phyloP scores from a whole-genome alignment of 2,888 invertebrate species.

The Exephanes ischioxanthus region DNA sequence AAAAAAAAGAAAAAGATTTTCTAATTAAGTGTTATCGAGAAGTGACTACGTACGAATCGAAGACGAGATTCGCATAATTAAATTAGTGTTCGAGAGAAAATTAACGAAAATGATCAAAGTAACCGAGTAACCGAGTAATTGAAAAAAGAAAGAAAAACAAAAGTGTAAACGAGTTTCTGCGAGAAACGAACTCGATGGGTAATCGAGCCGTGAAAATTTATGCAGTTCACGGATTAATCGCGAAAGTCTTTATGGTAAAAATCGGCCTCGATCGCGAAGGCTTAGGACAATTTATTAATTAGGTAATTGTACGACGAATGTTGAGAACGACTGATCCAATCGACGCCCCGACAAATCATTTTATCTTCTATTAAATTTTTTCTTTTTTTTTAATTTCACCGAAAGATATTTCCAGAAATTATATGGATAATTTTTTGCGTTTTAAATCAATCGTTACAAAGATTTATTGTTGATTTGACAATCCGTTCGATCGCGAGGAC shows the following conservation, averaged over 20 bases:
- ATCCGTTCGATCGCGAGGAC: slow-evolving; percentile 53
- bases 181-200: slow-evolving; percentile 29
- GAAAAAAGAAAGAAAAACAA: slow-evolving; percentile 63
- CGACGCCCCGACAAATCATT: slow-evolving; percentile 51
- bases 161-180: slow-evolving; percentile 27
- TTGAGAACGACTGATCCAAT: slow-evolving; percentile 53
- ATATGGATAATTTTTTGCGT: neutral
- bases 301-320: slow-evolving; percentile 54
- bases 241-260: slow-evolving; percentile 50
- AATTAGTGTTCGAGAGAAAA: slow-evolving; percentile 30
- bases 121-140: slow-evolving; percentile 1
- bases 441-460: slow-evolving; percentile 7
- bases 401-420: neutral
- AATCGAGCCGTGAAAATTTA: slow-evolving; percentile 27
- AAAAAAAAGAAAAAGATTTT: slow-evolving; percentile 69
- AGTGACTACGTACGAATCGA: slow-evolving; percentile 50
- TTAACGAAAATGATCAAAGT: slow-evolving; percentile 44
- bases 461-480: slow-evolving; percentile 49
- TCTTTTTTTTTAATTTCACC: neutral
- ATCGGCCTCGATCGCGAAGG: slow-evolving; percentile 57
- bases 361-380: slow-evolving; percentile 2
- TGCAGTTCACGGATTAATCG: slow-evolving; percentile 5
- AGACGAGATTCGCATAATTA: slow-evolving; percentile 43
- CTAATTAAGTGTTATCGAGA: slow-evolving; percentile 70
- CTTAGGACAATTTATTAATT: slow-evolving; percentile 63